A percentile compares a stretch with the other conserved stretches of the same genome.
These are phyloP conservation scores for Holcopasites calliopsidis DNA, from an alignment of 1,140 invertebrate species.

Conservation along the genomic window DNA sequence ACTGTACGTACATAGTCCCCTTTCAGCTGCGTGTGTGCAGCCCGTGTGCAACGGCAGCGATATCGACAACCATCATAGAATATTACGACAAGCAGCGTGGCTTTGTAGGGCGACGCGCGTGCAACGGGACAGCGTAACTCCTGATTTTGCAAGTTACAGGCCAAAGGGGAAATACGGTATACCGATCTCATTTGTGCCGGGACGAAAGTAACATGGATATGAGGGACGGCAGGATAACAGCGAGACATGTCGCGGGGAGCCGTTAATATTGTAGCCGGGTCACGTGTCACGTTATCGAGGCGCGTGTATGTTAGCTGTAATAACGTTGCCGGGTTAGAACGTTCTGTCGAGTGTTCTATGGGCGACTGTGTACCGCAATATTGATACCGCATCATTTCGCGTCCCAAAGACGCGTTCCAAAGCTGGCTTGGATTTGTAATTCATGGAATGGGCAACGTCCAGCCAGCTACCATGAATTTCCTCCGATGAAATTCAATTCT, in stretches of 20 bases:
- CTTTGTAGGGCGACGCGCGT: too few relatives aligned
- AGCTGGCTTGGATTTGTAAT: slow-evolving; percentile 38
- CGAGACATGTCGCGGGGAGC: background rate
- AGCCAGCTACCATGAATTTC: background rate
- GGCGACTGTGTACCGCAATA: slow-evolving; percentile 32
- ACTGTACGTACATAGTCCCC: too few relatives aligned
- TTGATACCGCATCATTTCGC: slow-evolving; percentile 47
- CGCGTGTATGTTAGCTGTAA: slow-evolving; percentile 32
- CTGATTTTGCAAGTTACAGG: background rate
- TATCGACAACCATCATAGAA: too few relatives aligned
- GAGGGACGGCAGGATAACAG: slow-evolving; percentile 15
- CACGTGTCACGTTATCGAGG: slow-evolving; percentile 32
- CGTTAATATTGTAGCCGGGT: slow-evolving; percentile 31
- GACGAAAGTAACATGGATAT: slow-evolving; percentile 18
- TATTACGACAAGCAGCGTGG: too few relatives aligned
- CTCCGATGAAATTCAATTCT: slow-evolving; percentile 44
- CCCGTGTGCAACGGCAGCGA: too few relatives aligned
- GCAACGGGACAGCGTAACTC: background rate
- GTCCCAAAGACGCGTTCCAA: slow-evolving; percentile 26
- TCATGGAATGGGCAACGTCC: slow-evolving; percentile 2
- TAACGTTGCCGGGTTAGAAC: slow-evolving; percentile 36
- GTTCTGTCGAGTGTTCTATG: slow-evolving; percentile 40
- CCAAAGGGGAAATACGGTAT: slow-evolving; percentile 4
- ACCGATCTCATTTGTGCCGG: slow-evolving; percentile 22
- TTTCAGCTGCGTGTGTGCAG: too few relatives aligned